Conservation (phyloP, 23 tunicate genomes). For the Ascidia mentula region DNA sequence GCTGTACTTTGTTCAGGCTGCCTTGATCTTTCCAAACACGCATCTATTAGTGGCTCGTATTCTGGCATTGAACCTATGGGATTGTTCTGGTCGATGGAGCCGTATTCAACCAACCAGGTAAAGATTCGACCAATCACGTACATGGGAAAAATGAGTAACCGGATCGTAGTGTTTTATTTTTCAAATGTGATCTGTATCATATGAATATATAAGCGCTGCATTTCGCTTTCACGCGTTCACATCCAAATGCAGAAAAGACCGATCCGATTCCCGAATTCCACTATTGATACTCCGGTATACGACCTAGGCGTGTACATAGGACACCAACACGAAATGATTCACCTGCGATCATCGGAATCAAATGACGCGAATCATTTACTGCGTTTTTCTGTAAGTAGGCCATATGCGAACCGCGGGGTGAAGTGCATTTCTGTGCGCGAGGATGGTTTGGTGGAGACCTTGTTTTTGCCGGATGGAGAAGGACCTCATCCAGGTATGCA, state of each 20-base stretch:
- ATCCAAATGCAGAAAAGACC: not conserved
- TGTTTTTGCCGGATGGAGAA: not conserved
- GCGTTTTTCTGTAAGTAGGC: not conserved
- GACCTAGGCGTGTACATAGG: not conserved
- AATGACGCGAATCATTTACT: not conserved
- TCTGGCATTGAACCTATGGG: not conserved
- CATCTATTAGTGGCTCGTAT: not conserved
- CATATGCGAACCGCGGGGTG: not conserved
- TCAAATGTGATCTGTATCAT: too few species aligned
- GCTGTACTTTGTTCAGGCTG: not conserved
- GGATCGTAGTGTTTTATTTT: too few species aligned
- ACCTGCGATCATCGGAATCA: not conserved
- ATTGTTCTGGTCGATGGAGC: not conserved
- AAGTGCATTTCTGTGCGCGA: not conserved
- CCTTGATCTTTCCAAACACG: not conserved
- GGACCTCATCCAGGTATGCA: too few species aligned
- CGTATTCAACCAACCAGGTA: not conserved
- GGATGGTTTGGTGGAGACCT: not conserved
- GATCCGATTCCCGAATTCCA: not conserved
- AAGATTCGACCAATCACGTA: too few species aligned
- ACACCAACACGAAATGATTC: not conserved
- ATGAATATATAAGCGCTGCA: too few species aligned
- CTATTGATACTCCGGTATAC: not conserved
- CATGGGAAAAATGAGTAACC: too few species aligned
- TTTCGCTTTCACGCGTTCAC: too few species aligned